Base-by-base conservation (phyloP, 2,888 invertebrate genomes). In the Pyrrhia umbra region DNA sequence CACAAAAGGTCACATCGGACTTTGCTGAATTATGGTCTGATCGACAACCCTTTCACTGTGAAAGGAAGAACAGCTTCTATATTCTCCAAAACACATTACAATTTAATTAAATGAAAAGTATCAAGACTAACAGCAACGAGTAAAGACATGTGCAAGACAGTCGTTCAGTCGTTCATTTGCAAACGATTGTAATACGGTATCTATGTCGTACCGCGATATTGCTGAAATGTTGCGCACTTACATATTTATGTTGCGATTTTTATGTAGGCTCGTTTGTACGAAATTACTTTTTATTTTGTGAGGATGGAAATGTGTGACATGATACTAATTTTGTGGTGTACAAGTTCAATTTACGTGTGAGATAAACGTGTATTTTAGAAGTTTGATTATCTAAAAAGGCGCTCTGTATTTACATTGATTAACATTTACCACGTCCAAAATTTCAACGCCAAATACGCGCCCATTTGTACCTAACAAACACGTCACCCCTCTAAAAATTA, bases 121-220 rank as follows among this genome's bases (percentile, higher is more conserved):
- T 85, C 90, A 90, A 92, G 68, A 81, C 10, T 1, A 6, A 43
- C 6, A 18, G 52, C 65, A 39, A 21, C 66, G 63, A 66, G 72
- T 75, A 75, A 84, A 88, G 88, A 91, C 92, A 92, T 92, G 91
- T 93, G 92, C 81, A 88, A 90, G 90, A 89, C 91, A 88, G 88
- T 84, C 88, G 79, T 72, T 80, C 86, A 86, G 83, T 88, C 88
- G 87, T 90, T 93, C 92, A 92, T 92, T 93, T 92, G 85, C 87
- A 84, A 89, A 87, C 91, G 91, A 89, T 91, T 91, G 90, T 92
- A 91, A 93, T 92, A 90, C 68, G 49, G 61, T 68, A 68, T 43
- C 34, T 68, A 61, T 68, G 61, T 66, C 47, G 68, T 64, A 45
- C 25, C 51, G 43, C 49, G 59, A 66, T 67, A 62, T 73, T 75